A percentile compares a stretch with the other conserved stretches of the same genome.
Evolutionary conservation across 2,888 invertebrate genomes (phyloP).

Genomic region (Adelognathus sp.): DNA sequence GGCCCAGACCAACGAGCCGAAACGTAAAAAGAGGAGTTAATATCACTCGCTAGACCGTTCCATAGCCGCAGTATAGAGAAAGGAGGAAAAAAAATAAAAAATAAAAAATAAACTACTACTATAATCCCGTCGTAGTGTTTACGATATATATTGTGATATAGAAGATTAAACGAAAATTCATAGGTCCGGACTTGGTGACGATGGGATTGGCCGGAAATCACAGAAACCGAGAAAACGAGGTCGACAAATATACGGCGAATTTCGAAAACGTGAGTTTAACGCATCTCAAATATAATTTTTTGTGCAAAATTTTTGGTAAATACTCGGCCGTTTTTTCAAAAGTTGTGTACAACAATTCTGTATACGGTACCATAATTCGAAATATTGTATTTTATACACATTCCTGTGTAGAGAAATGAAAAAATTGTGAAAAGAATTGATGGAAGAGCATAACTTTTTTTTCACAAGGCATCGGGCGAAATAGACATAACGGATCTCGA

Average conservation of each 20-base stretch:
- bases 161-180: too few relatives aligned
- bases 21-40: too few relatives aligned
- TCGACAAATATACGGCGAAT: conserved; percentile 27
- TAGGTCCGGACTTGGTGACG: conserved; percentile 88
- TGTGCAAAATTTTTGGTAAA: too few relatives aligned
- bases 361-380: too few relatives aligned
- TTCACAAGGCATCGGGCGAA: conserved; percentile 81
- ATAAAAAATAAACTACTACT: background rate
- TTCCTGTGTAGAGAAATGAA: conserved; percentile 60
- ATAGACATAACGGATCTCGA: conserved; percentile 90
- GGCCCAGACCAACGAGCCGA: too few relatives aligned
- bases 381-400: too few relatives aligned
- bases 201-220: conserved; percentile 86
- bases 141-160: too few relatives aligned
- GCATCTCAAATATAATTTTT: background rate
- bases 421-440: conserved; percentile 57
- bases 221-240: conserved; percentile 63
- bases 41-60: too few relatives aligned
- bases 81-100: too few relatives aligned
- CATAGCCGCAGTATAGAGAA: too few relatives aligned
- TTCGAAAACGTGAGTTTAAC: conserved; percentile 65
- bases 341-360: background rate
- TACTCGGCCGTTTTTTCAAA: too few relatives aligned
- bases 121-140: background rate
- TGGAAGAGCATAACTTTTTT: too few relatives aligned